Conservation (phyloP, 2,888 invertebrate species). For the Galerucella nymphaeae region DNA sequence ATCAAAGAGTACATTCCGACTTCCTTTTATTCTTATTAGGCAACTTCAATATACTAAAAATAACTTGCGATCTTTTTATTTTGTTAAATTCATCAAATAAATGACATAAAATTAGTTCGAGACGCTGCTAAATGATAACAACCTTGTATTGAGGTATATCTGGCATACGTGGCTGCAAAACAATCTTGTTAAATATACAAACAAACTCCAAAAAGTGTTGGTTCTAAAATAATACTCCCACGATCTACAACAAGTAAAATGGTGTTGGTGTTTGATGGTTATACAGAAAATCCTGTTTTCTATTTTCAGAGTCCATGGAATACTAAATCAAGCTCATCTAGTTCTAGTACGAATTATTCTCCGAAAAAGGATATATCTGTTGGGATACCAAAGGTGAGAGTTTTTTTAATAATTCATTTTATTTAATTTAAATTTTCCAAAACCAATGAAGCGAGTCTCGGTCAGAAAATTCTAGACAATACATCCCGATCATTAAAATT, state of each 20-base stretch:
- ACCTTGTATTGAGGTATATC: slow-evolving; percentile 34
- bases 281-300: background rate
- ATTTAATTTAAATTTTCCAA: background rate
- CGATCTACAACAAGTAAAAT: slow-evolving; percentile 3
- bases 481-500: too few relatives aligned
- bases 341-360: slow-evolving; percentile 39
- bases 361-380: slow-evolving; percentile 44
- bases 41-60: slow-evolving; percentile 33
- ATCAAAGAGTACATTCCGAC: slow-evolving; percentile 30
- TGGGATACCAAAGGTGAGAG: slow-evolving; percentile 43
- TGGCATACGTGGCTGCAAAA: slow-evolving; percentile 15
- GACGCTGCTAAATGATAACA: slow-evolving; percentile 17
- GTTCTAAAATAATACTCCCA: slow-evolving; percentile 21
- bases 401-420: too few relatives aligned
- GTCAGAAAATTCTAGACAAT: background rate
- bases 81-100: slow-evolving; percentile 28
- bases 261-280: slow-evolving; percentile 8
- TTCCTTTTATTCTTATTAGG: slow-evolving; percentile 33
- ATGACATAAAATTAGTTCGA: slow-evolving; percentile 25
- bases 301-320: slow-evolving; percentile 46
- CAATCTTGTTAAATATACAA: slow-evolving; percentile 25
- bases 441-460: too few relatives aligned
- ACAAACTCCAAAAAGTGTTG: slow-evolving; percentile 13
- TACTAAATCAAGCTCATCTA: slow-evolving; percentile 36
- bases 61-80: slow-evolving; percentile 22